Conservation (phyloP, 2,888 invertebrate species). For the Rhorus exstirpatorius region DNA sequence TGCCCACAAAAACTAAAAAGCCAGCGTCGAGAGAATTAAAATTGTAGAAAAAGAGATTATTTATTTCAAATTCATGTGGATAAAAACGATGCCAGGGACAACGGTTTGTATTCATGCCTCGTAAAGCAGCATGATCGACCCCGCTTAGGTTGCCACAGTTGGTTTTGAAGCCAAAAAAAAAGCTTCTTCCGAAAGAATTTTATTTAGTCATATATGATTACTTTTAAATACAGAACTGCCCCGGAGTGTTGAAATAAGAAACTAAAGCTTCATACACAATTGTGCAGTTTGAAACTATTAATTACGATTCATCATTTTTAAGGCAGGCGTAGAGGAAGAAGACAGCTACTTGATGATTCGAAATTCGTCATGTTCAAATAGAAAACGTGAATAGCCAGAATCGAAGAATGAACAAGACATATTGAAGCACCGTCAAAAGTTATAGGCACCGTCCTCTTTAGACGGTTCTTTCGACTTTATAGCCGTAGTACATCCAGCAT, state of each 20-base stretch:
- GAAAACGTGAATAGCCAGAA: too few relatives aligned
- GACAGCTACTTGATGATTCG: neutral
- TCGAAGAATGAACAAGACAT: too few relatives aligned
- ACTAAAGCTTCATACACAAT: neutral
- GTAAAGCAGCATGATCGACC: neutral
- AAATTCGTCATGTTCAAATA: too few relatives aligned
- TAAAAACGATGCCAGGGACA: neutral
- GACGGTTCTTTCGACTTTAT: too few relatives aligned
- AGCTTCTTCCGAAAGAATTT: neutral
- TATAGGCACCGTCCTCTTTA: too few relatives aligned
- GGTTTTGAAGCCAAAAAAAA: neutral
- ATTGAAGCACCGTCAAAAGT: too few relatives aligned
- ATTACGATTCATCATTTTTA: neutral
- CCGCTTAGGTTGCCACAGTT: neutral
- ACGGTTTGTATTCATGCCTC: neutral
- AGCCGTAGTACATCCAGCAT: too few relatives aligned
- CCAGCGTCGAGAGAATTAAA: conserved; percentile 6
- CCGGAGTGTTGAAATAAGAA: neutral
- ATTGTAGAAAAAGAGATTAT: conserved; percentile 12
- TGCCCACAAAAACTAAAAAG: conserved; percentile 2
- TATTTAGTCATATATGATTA: neutral
- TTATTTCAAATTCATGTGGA: neutral
- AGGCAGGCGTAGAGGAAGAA: neutral
- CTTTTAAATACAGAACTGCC: neutral
- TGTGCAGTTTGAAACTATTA: neutral